A percentile compares a stretch with the other conserved stretches of the same genome.
These are phyloP conservation scores for Ptychadena robeensis DNA, from an alignment of 2,797 vertebrate species.

Conservation along the genomic window DNA sequence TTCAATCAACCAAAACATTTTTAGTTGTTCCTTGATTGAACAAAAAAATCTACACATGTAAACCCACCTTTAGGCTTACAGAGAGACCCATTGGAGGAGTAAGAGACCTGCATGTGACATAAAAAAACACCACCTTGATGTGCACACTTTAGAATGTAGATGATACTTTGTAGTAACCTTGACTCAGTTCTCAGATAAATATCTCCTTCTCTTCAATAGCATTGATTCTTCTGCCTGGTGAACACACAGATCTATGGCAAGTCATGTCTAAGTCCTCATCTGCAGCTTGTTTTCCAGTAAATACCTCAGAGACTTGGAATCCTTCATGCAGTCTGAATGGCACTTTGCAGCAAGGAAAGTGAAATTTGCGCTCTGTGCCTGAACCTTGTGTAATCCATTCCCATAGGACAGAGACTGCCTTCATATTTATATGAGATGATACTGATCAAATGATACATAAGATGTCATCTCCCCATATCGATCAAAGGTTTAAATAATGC, in stretches of 20 bases:
- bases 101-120: not conserved
- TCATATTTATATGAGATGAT: conserved; percentile 41
- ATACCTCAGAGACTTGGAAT: conserved; percentile 39
- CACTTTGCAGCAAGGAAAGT: conserved; percentile 21
- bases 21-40: too few relatives aligned
- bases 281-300: conserved; percentile 50
- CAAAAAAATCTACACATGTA: too few relatives aligned
- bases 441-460: conserved; percentile 13
- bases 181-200: conserved; percentile 44
- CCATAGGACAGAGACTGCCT: conserved; percentile 30
- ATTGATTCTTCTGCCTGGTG: conserved; percentile 57
- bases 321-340: conserved; percentile 39
- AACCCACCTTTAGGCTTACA: not conserved
- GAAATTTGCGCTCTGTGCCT: conserved; percentile 6
- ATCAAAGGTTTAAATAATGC: conserved; percentile 29
- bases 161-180: conserved; percentile 30
- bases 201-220: conserved; percentile 48
- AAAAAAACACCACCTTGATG: not conserved
- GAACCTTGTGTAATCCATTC: conserved; percentile 20
- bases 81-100: not conserved
- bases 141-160: conserved; percentile 9
- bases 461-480: conserved; percentile 36
- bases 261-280: conserved; percentile 58
- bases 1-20: too few relatives aligned
- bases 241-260: conserved; percentile 46